These are phyloP conservation scores for Drosophila pachea DNA, from an alignment of 1,140 invertebrate species.

Conservation along the genomic window DNA sequence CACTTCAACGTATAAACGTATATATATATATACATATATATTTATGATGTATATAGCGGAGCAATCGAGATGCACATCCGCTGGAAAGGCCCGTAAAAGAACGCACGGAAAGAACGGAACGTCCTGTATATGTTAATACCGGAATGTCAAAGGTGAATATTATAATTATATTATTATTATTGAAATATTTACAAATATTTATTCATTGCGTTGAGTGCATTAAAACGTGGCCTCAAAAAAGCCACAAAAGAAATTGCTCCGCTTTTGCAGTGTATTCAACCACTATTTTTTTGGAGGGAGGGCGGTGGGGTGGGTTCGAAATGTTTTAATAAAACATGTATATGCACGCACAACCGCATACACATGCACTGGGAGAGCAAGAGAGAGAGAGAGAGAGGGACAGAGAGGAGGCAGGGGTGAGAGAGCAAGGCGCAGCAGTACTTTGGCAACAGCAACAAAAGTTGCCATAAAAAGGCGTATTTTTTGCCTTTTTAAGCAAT, in stretches of 20 bases:
- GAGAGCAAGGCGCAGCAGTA: conserved; percentile 8
- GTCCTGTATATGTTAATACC: too few species aligned
- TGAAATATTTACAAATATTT: too few species aligned
- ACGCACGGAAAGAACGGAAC: too few species aligned
- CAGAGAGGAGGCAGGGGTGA: too few species aligned
- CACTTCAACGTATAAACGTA: not conserved
- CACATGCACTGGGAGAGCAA: not conserved
- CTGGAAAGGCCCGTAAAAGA: too few species aligned
- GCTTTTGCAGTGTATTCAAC: not conserved
- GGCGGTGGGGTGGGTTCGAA: too few species aligned
- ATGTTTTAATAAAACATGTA: conserved; percentile 63
- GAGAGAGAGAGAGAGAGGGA: too few species aligned
- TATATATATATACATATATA: not conserved
- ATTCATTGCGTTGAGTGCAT: too few species aligned
- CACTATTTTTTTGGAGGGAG: conserved; percentile 6
- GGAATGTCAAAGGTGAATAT: too few species aligned
- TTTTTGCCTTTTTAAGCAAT: conserved; percentile 41
- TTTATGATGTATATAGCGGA: not conserved
- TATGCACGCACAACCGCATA: conserved; percentile 1
- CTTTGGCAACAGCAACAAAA: conserved; percentile 19
- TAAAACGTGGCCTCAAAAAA: not conserved
- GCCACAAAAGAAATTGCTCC: not conserved
- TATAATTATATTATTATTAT: too few species aligned
- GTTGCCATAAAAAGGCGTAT: conserved; percentile 51
- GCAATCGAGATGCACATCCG: too few species aligned